Base-by-base conservation (phyloP, 2,113 vertebrate genomes). In the Chaetodon trifascialis region DNA sequence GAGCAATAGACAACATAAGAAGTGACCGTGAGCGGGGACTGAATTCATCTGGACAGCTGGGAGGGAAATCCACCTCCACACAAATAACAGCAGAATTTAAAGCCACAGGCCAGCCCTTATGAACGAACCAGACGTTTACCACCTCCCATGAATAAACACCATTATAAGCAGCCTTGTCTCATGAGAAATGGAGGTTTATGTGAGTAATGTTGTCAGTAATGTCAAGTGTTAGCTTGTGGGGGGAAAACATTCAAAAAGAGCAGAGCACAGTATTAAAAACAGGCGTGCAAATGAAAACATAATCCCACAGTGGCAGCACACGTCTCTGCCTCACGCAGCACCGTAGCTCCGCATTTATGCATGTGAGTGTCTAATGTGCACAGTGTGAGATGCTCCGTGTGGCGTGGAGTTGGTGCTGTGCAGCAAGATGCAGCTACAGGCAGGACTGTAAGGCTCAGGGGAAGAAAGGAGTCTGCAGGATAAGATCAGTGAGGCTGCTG, bases 401-500 rank as follows among this genome's bases (percentile, higher is more conserved):
- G 17, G 59, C 11, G 46, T 47, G 46, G 60, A 67, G 67, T 25
- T 46, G 51, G 10, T 52, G 71, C 21, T 63, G 62, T 68, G 73
- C 52, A 38, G 46, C 25, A 11, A 21, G 30, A 49, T 23, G 59
- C 72, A 71, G 78, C 36, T 23, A 4, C 25, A 54, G 40, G 55
- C 78, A 36, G 54, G 23, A 58, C 11, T 11, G 47, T 5, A 17
- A 46, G 19, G 30, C 76, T 76, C 65, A 2, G 72, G 51, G 77
- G 68, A 73, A 10, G 23, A 16, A n/a, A 7, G 17, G 46, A 52
- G 59, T 40, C 42, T 25, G 59, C 77, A 72, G 72, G 66, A 60
- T 54, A 25, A 70, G 65, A 79, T 82, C 55, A 47, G 65, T 1
- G 55, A 42, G 36, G 71, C 76, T 72, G 47, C 70, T 38, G 58